Evolutionary conservation across 2,113 vertebrate species (phyloP), one percentile per base, ranked within the genome.

Genomic region (Ophthalmolycus amberensis): DNA sequence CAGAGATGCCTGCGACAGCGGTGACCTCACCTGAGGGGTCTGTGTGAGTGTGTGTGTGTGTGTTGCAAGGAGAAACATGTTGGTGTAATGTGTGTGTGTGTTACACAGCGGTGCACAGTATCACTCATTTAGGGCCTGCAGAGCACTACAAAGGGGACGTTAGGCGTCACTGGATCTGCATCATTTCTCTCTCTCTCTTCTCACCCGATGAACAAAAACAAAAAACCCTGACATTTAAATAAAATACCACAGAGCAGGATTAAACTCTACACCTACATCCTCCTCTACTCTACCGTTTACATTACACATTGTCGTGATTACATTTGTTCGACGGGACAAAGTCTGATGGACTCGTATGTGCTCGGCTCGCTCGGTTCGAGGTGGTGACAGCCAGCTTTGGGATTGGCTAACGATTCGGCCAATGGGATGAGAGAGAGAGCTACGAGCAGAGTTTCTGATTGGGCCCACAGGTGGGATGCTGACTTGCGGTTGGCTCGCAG

Each of bases 391-490:
- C 89, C 87, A 65, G 86, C 81, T 89, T 88, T 90, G 83, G 84
- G 89, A 76, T 80, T 89, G 89, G 89, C 88, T 60, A 77, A 83
- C 56, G 70, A 86, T 89, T 88, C 67, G 70, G 82, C 86, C 90
- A 87, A 87, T 66, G 16, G 71, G 84, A 37, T 66, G 77, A 85
- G 18, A 70, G 56, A 70, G 54, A 72, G 73, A 82, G 79, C 63
- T 25, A n/a, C 18, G 22, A 69, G 70, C 66, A 73, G 71, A 71
- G 75, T 64, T 90, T 91, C 69, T 93, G 93, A 94, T 94, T 94
- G 89, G 87, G 63, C 90, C 85, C 80, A 58, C 71, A 79, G 90
- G 80, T 48, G 6, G 67, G 38, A 78, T 8, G 54, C 88, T 80
- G 82, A 85, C 83, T 65, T 18, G 22, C 18, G 52, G 16, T 84